Base-by-base conservation (phyloP, 2,888 invertebrate species). In the Prionchulus punctatus region DNA sequence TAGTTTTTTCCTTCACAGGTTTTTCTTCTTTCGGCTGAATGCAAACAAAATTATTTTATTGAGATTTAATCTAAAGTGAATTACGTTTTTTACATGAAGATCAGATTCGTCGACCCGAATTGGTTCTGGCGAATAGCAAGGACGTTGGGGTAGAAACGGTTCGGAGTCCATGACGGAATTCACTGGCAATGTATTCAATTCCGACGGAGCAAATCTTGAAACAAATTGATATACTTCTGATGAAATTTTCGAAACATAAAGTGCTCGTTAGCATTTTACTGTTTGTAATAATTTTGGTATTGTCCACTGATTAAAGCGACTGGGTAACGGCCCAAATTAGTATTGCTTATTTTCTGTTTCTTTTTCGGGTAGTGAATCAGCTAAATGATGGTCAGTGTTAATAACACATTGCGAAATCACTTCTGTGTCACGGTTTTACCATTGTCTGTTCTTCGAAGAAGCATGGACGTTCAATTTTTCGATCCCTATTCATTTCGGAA, bases 261-360 rank as follows among this genome's bases (percentile, higher is more conserved):
- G 12, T 7, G 48, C 7, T 26, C 30, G 30, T 49, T 21, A 26
- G 12, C 62, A n/a, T n/a, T 73, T 67, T 70, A 82, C 80, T 74
- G 75, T 67, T 83, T 81, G 74, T 84, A 92, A 70, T 80, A 80
- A 72, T 91, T 87, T 63, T 86, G 85, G 76, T 82, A 96, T 76
- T 98, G 98, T n/a, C 94, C 94, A 42, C 92, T 90, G 65, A 98
- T 82, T 61, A 98, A 77, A 48, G 94, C 83, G 59, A 92, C 82
- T 25, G 96, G 96, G 78, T 92, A 98, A 72, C 80, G 72, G 45
- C 81, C 81, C 3, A 52, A 52, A 50, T 23, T 45, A 23, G 47
- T 36, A 36, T 36, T 36, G 36, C 18, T 18, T 12, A 7, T 36
- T 36, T 36, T 36, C 7, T 12, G 23, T 45, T 28, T 49, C 28